Percentiles rank a stretch among this genome's conserved stretches.
These are phyloP conservation scores for Phaenicophaeus curvirostris DNA, from an alignment of 2,797 vertebrate species.

Conservation along the genomic window DNA sequence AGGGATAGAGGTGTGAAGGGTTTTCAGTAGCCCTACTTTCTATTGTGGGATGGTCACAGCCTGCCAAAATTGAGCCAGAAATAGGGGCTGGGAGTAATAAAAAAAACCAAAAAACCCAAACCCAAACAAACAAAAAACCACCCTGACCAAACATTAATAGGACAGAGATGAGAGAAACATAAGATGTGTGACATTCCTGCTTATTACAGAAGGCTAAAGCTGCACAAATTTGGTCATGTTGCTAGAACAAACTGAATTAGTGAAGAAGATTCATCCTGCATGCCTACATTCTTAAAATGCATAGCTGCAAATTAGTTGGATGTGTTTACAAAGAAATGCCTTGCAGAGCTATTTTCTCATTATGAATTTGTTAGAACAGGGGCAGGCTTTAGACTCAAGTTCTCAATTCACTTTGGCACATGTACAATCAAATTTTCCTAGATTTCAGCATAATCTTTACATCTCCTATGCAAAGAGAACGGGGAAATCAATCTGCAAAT, in stretches of 20 bases:
- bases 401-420: constrained; percentile 50
- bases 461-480: constrained; percentile 54
- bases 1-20: background rate
- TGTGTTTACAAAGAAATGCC: constrained; percentile 23
- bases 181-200: background rate
- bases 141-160: background rate
- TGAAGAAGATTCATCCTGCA: background rate
- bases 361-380: constrained; percentile 56
- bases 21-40: background rate
- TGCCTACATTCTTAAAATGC: background rate
- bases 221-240: background rate
- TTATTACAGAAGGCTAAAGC: background rate
- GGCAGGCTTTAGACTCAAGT: constrained; percentile 33
- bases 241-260: background rate
- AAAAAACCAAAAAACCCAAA: background rate
- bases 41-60: background rate
- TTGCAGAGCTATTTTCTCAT: constrained; percentile 31
- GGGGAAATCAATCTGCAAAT: constrained; percentile 55
- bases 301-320: constrained; percentile 9
- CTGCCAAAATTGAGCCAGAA: constrained; percentile 7
- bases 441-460: constrained; percentile 71
- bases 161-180: background rate
- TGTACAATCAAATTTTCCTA: constrained; percentile 56
- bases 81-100: background rate
- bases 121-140: too few species aligned